These are phyloP conservation scores for Amblyraja radiata DNA, from an alignment of 2,797 vertebrate genomes.

Conservation along the genomic window DNA sequence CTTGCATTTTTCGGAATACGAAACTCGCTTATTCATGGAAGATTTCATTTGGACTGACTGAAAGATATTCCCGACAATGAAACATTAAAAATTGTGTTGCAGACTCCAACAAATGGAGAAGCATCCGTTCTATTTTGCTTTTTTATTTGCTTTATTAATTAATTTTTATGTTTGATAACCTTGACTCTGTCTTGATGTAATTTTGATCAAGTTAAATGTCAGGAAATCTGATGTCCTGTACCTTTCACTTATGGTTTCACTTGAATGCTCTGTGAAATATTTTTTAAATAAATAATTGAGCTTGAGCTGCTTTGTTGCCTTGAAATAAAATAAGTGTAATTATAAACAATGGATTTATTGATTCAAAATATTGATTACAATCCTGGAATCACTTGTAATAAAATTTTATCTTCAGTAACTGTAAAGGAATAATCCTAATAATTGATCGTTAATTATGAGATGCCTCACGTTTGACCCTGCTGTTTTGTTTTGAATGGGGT, in stretches of 20 bases:
- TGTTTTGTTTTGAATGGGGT: not conserved
- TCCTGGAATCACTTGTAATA: not conserved
- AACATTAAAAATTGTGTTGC: not conserved
- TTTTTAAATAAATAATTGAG: not conserved
- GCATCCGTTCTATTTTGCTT: not conserved
- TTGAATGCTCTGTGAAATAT: not conserved
- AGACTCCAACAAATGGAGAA: not conserved
- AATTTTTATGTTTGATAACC: not conserved
- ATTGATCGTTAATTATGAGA: not conserved
- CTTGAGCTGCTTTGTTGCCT: not conserved
- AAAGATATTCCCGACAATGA: not conserved
- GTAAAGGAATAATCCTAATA: not conserved
- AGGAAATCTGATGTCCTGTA: not conserved
- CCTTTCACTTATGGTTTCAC: not conserved
- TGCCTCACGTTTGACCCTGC: too few species aligned
- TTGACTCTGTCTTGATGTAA: not conserved
- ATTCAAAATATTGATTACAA: not conserved
- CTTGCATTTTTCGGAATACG: too few species aligned
- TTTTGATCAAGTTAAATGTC: not conserved
- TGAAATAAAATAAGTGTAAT: not conserved
- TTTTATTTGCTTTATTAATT: not conserved
- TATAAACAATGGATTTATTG: not conserved
- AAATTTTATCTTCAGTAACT: not conserved
- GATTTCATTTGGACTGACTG: not conserved
- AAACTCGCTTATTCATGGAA: too few species aligned